Base-by-base conservation (phyloP, 2,113 vertebrate genomes). In the Protobothrops mucrosquamatus region DNA sequence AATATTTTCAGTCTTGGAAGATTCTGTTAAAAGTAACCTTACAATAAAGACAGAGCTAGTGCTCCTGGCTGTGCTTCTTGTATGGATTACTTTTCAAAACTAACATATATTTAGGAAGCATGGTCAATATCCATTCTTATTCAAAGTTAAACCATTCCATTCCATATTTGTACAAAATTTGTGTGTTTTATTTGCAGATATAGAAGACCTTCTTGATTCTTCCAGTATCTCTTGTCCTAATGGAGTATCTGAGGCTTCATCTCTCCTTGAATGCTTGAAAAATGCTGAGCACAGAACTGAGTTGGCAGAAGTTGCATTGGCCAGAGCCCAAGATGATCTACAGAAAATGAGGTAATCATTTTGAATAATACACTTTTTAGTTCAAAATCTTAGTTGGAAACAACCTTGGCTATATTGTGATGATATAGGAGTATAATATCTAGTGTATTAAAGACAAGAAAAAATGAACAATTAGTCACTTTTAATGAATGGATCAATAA, bases 301-400 rank as follows among this genome's bases (percentile, higher is more conserved):
- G 52, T 95, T 94, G 0, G 97, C 98, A 14, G 99, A 99, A 95
- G 98, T 98, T 90, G 98, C 98, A 0, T 94, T 99, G 94, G 97
- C 97, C 81, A 97, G 98, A 96, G 98, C 98, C 8, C 98, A 98
- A 56, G 98, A 99, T 11, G 99, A 99, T 94, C 97, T 99, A 56
- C 98, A 99, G 34, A 99, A 98, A 96, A 98, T 99, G 97, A 99
- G 96, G 99, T 99, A 91, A 97, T 95, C 86, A 90, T 81, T 91
- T 54, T 7, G 85, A 90, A 10, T 93, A 46, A 69, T 46, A 10
- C 0, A 7, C n/a, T 9, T 92, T 57, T 81, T 57, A 29, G 22
- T 39, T 87, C 52, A 54, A 59, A 85, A 81, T n/a, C 24, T 87
- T 43, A 29, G 23, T 54, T 90, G n/a, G 88, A 39, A 81, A 48